These are phyloP conservation scores for Cryptophagus acutangulus DNA, from an alignment of 2,888 invertebrate species.

Conservation along the genomic window DNA sequence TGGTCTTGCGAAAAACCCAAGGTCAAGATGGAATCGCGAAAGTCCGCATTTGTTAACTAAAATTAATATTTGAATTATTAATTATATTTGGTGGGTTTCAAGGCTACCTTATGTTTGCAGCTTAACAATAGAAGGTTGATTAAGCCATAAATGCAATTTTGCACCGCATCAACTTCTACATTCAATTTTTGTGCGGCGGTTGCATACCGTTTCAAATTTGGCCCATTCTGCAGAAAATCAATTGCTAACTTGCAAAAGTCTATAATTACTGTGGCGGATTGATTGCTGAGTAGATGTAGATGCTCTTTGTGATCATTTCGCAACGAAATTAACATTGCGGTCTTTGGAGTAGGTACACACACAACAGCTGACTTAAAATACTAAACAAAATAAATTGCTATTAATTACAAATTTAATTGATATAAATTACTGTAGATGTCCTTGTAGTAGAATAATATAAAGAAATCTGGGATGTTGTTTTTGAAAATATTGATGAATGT, in stretches of 20 bases:
- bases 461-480: no score
- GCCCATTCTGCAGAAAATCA: constrained; percentile 63
- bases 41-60: constrained; percentile 50
- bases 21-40: constrained; percentile 48
- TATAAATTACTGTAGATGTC: no score
- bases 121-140: constrained; percentile 69
- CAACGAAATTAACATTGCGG: constrained; percentile 49
- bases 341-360: no score
- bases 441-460: no score
- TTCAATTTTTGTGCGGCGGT: constrained; percentile 62
- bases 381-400: no score
- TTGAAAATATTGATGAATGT: no score
- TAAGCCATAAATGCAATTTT: constrained; percentile 65
- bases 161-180: constrained; percentile 52
- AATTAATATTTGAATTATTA: constrained; percentile 22
- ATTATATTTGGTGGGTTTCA: not conserved
- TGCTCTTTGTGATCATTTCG: constrained; percentile 56
- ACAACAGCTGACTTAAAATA: no score
- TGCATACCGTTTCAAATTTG: constrained; percentile 57
- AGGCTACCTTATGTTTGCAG: constrained; percentile 62
- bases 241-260: constrained; percentile 67
- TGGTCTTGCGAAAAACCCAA: constrained; percentile 60
- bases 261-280: constrained; percentile 58
- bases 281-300: constrained; percentile 51
- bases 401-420: no score